These are phyloP conservation scores for Temnothorax curvispinosus DNA, from an alignment of 1,140 invertebrate genomes.

Conservation along the genomic window DNA sequence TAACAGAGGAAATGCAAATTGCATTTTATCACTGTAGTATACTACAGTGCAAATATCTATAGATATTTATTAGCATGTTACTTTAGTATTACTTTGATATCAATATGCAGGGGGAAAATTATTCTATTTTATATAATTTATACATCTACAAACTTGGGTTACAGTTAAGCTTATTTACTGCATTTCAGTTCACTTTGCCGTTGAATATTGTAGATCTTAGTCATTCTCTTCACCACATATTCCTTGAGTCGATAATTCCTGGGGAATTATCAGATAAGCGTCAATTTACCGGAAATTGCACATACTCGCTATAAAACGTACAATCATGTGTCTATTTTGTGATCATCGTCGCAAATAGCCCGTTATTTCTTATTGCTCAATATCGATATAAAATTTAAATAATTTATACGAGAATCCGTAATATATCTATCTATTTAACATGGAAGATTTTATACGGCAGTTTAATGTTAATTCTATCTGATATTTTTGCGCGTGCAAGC, in stretches of 20 bases:
- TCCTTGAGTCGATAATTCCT: slow-evolving; percentile 8
- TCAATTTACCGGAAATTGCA: slow-evolving; percentile 17
- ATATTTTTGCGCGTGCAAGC: neutral
- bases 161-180: neutral
- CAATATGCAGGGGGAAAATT: neutral
- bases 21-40: neutral
- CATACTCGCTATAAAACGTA: neutral
- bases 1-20: neutral
- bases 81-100: neutral
- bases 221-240: neutral
- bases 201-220: neutral
- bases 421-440: neutral
- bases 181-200: neutral
- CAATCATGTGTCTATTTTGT: neutral
- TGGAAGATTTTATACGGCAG: neutral
- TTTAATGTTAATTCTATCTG: neutral
- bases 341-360: neutral
- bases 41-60: too few relatives aligned
- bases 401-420: neutral
- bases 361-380: neutral
- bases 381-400: neutral
- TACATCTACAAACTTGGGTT: neutral
- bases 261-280: slow-evolving; percentile 10
- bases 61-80: neutral
- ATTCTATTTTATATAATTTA: neutral